Evolutionary conservation across 1,140 invertebrate species (phyloP), one percentile per base, ranked within the genome.

Genomic region (Daktulosphaira vitifoliae): DNA sequence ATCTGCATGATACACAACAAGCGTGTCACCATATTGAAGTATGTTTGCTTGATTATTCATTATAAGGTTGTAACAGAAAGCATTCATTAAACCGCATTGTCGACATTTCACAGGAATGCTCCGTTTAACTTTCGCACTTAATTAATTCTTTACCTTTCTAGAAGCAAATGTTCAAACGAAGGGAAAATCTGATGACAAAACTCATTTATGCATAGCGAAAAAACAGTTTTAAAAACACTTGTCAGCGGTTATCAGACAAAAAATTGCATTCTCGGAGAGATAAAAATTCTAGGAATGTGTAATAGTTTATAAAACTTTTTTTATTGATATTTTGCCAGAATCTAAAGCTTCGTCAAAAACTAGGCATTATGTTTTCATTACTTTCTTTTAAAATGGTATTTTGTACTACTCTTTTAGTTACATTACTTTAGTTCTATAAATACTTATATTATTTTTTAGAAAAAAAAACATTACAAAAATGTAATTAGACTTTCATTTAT

Each of bases 41-140:
- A 23, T 11, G 38, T 59, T 56, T 26, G 15, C 23, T 39, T 48
- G 56, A 62, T 48, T 38, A 33, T 59, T 59, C 53, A 59, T 59
- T 59, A 59, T 46, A 23, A 25, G 23, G 56, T 9, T n/a, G 13
- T 6, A 26, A 7, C 13, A 26, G 42, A 8, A 22, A 11, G 26
- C 53, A 33, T 62, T 48, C 39, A 48, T 62, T 62, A 48, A 48
- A 62, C 22, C 39, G 23, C 56, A 16, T 62, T 48, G 56, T 62
- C 56, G n/a, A 48, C 56, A 33, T 62, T 62, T 48, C 39, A 37
- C 18, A 16, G 42, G 13, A 25, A 62, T 48, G 56, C 42, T 62
- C 42, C 56, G 56, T 62, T 62, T 62, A 48, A 62, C 56, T 29
- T 62, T 62, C 25, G 56, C 56, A 39, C 42, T 62, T 48, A 48